Percentiles rank a stretch among this genome's conserved stretches.
These are phyloP conservation scores for Probosciger aterrimus DNA, from an alignment of 2,113 vertebrate genomes.

Conservation along the genomic window DNA sequence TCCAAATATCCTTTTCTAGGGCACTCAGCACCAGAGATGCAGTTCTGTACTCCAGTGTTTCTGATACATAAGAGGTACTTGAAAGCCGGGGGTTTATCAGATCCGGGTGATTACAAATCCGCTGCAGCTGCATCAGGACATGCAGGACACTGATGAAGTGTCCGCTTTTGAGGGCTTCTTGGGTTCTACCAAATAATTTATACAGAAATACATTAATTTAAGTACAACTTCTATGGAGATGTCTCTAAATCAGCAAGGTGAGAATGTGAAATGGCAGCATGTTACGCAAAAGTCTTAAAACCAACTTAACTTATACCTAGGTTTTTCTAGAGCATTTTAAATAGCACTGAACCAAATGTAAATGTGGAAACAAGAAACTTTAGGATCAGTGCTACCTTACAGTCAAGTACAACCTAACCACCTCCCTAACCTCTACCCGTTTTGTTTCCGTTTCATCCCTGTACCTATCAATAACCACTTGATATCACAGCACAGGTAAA, in stretches of 20 bases:
- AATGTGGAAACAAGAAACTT: not conserved
- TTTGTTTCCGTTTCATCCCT: not conserved
- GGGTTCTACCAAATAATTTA: constrained; percentile 72
- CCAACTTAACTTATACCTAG: not conserved
- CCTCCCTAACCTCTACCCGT: not conserved
- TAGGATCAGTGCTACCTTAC: not conserved
- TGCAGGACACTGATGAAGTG: constrained; percentile 93
- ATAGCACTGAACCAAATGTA: not conserved
- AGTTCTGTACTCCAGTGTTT: constrained; percentile 78
- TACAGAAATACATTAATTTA: not conserved
- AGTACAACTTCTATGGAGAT: not conserved
- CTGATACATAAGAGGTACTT: constrained; percentile 76
- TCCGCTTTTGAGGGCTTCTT: constrained; percentile 89
- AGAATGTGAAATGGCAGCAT: not conserved
- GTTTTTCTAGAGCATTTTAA: not conserved
- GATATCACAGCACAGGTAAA: not conserved
- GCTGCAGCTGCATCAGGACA: constrained; percentile 88
- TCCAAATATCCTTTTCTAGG: constrained; percentile 76
- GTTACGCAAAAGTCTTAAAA: not conserved
- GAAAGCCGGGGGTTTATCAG: constrained; percentile 82
- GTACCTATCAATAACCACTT: not conserved
- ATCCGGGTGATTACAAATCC: constrained; percentile 92
- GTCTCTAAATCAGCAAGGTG: not conserved
- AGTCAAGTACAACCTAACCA: not conserved
- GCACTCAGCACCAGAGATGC: constrained; percentile 84